Base-by-base conservation (phyloP, 2,797 vertebrate species). In the Characodon lateralis region DNA sequence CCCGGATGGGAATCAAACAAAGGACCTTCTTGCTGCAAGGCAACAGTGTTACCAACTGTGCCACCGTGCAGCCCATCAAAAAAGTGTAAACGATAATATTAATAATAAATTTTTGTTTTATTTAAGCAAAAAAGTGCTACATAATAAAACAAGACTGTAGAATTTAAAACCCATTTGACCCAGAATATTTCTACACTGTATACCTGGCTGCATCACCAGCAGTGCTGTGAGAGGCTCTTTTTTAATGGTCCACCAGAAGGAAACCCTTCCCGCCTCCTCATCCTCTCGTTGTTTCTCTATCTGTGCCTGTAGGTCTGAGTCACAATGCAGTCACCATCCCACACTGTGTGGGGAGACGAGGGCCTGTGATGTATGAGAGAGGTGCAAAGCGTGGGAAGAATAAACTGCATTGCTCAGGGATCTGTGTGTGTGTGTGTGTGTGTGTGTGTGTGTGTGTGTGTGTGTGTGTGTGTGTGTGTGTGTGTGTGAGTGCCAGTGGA, bases 281-380 rank as follows among this genome's bases (percentile, higher is more conserved):
- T 79, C 79, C 77, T 79, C 79, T 81, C 59, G 56, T 39, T 66
- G 83, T 83, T 82, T 79, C 87, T 84, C 85, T 41, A 81, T 84
- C 80, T 74, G 50, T 73, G 78, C 84, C 87, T 87, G 86, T 71
- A 78, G 86, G 78, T 91, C 85, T 95, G 93, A 94, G 89, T 95
- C 93, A 95, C 91, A 92, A 89, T 93, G 89, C 90, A 90, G 92
- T 90, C 91, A 89, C 88, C 91, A 89, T 90, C 94, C 94, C 83
- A 95, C 94, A 91, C 93, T 93, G 90, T 94, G 91, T 89, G 92
- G 91, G 90, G 92, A 94, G 89, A 92, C 87, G 85, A 94, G 91
- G 88, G 86, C 91, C 81, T 90, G 80, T 91, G 91, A 94, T 94
- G 89, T 89, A 91, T 88, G 89, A 91, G 91, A 91, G 92, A 87